phyloP scores from a whole-genome alignment of 2,113 vertebrate genomes.

The Limnothrissa miodon region DNA sequence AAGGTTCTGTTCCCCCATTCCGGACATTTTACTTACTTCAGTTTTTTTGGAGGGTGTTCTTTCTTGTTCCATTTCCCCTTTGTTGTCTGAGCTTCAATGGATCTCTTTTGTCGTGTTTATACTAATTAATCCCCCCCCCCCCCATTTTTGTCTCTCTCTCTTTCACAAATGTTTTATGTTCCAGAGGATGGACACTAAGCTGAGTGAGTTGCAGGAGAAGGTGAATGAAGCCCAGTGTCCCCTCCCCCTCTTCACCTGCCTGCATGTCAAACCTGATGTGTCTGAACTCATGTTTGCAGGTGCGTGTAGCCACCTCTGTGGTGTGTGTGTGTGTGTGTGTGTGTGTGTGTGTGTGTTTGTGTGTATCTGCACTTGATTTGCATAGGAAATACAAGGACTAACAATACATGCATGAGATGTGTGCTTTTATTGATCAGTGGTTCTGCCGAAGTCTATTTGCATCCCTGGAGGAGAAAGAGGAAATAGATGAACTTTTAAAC shows the following conservation, averaged over 20 bases:
- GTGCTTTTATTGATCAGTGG: neutral
- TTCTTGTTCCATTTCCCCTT: neutral
- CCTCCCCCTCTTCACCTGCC: conserved; percentile 92
- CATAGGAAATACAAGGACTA: neutral
- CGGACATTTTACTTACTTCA: neutral
- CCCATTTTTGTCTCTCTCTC: neutral
- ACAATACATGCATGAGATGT: neutral
- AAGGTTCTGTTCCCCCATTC: too few species aligned
- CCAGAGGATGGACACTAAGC: conserved; percentile 89
- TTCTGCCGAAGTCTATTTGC: neutral
- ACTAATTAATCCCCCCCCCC: neutral
- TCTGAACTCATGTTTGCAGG: conserved; percentile 99
- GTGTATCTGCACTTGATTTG: neutral
- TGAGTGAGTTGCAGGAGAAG: conserved; percentile 88
- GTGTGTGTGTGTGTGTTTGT: neutral
- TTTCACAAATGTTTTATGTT: neutral
- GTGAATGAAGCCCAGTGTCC: conserved; percentile 79
- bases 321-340: conserved; percentile 59
- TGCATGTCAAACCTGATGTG: conserved; percentile 96
- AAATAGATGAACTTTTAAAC: neutral
- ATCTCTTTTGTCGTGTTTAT: neutral
- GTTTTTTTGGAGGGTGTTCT: neutral
- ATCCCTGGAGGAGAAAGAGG: neutral
- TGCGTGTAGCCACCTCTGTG: conserved; percentile 62
- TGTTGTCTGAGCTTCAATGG: neutral